Conservation (phyloP, 2,113 vertebrate genomes). For the Peromyscus californicus region DNA sequence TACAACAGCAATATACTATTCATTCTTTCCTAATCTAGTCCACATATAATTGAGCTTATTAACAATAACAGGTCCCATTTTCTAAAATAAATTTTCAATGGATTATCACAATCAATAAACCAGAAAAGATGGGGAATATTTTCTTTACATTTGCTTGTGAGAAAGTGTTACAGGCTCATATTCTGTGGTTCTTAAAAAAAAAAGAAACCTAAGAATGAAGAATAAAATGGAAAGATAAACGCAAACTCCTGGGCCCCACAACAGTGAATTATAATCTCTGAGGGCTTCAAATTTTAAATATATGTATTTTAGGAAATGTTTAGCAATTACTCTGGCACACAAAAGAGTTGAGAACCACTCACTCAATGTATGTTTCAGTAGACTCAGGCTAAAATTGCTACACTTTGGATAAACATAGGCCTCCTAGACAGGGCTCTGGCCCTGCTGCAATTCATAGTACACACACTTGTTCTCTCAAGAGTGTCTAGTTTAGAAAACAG, state of each 20-base stretch:
- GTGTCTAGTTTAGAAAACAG: slow-evolving; percentile 10
- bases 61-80: slow-evolving; percentile 43
- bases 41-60: slow-evolving; percentile 27
- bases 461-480: slow-evolving; percentile 53
- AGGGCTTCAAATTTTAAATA: slow-evolving; percentile 39
- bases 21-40: slow-evolving; percentile 51
- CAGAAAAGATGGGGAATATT: neutral
- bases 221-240: slow-evolving; percentile 44
- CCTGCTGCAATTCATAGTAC: neutral
- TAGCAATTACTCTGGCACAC: slow-evolving; percentile 27
- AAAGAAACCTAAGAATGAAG: slow-evolving; percentile 62
- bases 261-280: slow-evolving; percentile 56
- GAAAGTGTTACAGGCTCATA: slow-evolving; percentile 41
- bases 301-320: neutral
- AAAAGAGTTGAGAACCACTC: slow-evolving; percentile 15
- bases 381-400: neutral
- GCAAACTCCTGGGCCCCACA: neutral
- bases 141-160: slow-evolving; percentile 48
- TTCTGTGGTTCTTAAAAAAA: slow-evolving; percentile 17
- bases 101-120: slow-evolving; percentile 54
- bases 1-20: slow-evolving; percentile 17
- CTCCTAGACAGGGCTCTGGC: neutral
- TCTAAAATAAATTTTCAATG: slow-evolving; percentile 48
- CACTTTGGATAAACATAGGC: neutral
- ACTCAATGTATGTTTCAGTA: slow-evolving; percentile 28